Percentiles rank a stretch among this genome's conserved stretches.
These are phyloP conservation scores for Glandiceps talaboti DNA, from an alignment of 53 echinoderm and acorn worm species.

Conservation along the genomic window DNA sequence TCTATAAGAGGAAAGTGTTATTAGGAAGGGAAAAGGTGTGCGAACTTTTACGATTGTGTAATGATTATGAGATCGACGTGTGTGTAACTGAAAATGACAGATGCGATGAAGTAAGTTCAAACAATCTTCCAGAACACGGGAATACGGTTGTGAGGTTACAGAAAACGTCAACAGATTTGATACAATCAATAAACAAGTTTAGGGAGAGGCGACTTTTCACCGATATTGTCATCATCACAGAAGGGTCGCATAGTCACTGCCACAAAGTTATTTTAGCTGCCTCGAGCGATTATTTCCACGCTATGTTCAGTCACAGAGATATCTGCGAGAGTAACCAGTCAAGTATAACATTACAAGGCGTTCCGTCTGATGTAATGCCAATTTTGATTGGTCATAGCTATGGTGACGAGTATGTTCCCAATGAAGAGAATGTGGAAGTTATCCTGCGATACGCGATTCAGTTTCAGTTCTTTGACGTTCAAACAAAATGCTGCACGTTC, in stretches of 20 bases:
- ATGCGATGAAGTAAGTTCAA: background rate
- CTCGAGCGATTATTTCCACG: slow-evolving; percentile 67
- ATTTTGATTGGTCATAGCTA: slow-evolving; percentile 57
- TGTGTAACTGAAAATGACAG: no score
- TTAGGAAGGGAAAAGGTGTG: background rate
- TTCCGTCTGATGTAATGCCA: slow-evolving; percentile 27
- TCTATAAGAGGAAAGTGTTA: background rate
- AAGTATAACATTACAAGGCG: slow-evolving; percentile 29
- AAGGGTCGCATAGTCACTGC: slow-evolving; percentile 23
- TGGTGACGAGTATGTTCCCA: slow-evolving; percentile 34
- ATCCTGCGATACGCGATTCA: slow-evolving; percentile 46
- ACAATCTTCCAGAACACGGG: background rate
- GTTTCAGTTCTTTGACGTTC: slow-evolving; percentile 48
- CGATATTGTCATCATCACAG: slow-evolving; percentile 38
- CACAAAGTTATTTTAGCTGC: slow-evolving; percentile 66
- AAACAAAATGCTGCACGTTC: slow-evolving; percentile 52
- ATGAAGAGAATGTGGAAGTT: slow-evolving; percentile 49
- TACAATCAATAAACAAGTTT: slow-evolving; percentile 40
- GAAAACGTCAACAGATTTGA: slow-evolving; percentile 9
- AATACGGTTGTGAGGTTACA: background rate
- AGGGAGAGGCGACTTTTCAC: slow-evolving; percentile 46
- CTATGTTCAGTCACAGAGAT: slow-evolving; percentile 54
- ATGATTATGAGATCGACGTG: no score
- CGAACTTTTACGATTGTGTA: background rate
- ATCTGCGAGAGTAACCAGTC: slow-evolving; percentile 58